Evolutionary conservation across 2,797 vertebrate genomes (phyloP), one percentile per base, ranked within the genome.

Genomic region (Dendrocincla tyrannina): DNA sequence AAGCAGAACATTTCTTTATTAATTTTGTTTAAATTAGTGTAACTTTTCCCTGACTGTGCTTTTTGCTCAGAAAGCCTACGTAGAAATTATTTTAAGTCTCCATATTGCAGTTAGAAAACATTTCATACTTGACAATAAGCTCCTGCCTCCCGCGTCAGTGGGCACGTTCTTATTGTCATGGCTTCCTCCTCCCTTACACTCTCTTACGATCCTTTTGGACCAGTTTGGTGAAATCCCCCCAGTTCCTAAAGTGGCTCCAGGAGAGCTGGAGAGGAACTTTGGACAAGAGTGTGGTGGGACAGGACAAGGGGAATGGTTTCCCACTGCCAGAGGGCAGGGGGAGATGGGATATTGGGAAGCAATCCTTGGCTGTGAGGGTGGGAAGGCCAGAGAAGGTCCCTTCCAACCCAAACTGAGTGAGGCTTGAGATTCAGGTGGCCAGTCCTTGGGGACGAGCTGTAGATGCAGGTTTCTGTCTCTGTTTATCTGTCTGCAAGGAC

Each of bases 1-100:
- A 95, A 96, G 96, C 95, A 97, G 95, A 97, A 97, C 97, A 97
- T 95, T 98, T 97, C 97, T 98, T 98, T 98, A 97, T 98, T 98
- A 98, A 97, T 98, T 98, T 98, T 98, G 95, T 97, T 97, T 95
- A 98, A 97, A 97, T 97, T 95, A 96, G 91, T 97, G 90, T 96
- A 97, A 97, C 95, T 98, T 97, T 97, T 96, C 89, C 74, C 95
- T 78, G 94, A 85, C 84, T 81, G 27, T 74, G 86, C 89, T 92
- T 88, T 82, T 76, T 93, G 93, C 89, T 93, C 69, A 90, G 80
- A 88, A 86, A 72, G 66, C 85, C n/a, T 47, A 30, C 28, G 23
- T 82, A 60, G 94, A 73, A 95, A 87, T 91, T 69, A 79, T 92
- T 97, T 96, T 91, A 94, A 75, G 84, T 72, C 47, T 87, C 42